These are phyloP conservation scores for Montifringilla adamsi DNA, from an alignment of 2,113 vertebrate species.

Conservation along the genomic window DNA sequence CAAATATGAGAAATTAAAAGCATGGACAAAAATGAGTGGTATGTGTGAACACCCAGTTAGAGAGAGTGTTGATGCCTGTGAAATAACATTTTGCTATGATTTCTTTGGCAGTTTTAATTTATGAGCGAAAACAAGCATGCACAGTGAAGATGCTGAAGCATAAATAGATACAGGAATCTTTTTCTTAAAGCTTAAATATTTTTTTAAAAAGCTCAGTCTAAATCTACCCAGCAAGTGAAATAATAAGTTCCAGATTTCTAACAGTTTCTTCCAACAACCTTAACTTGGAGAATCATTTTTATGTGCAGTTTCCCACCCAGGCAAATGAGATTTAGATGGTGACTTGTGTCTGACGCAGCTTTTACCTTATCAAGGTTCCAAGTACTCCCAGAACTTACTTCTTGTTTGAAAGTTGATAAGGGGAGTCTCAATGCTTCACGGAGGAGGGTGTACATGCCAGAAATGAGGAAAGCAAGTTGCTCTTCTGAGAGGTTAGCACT, in stretches of 20 bases:
- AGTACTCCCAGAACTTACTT: slow-evolving; percentile 64
- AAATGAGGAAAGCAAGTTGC: slow-evolving; percentile 75
- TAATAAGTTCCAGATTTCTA: not conserved
- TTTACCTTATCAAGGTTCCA: not conserved
- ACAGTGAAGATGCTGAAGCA: not conserved
- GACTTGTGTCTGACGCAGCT: fast-evolving
- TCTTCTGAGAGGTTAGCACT: slow-evolving; percentile 74
- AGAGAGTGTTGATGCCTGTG: not conserved
- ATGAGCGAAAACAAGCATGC: not conserved
- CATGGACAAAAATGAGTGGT: not conserved
- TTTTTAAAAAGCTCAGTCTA: not conserved
- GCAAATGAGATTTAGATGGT: not conserved
- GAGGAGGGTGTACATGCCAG: slow-evolving; percentile 81
- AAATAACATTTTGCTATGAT: not conserved
- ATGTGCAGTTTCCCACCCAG: not conserved
- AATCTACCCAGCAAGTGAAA: not conserved
- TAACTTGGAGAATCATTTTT: not conserved
- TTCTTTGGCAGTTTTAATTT: not conserved
- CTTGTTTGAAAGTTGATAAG: slow-evolving; percentile 76
- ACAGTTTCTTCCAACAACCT: not conserved
- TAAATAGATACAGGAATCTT: not conserved
- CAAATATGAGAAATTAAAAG: not conserved
- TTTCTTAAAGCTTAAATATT: not conserved
- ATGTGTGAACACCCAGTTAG: not conserved
- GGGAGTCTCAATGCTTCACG: slow-evolving; percentile 81